Evolutionary conservation across 2,888 invertebrate genomes (phyloP).

Genomic region (Melanostoma mellinum): DNA sequence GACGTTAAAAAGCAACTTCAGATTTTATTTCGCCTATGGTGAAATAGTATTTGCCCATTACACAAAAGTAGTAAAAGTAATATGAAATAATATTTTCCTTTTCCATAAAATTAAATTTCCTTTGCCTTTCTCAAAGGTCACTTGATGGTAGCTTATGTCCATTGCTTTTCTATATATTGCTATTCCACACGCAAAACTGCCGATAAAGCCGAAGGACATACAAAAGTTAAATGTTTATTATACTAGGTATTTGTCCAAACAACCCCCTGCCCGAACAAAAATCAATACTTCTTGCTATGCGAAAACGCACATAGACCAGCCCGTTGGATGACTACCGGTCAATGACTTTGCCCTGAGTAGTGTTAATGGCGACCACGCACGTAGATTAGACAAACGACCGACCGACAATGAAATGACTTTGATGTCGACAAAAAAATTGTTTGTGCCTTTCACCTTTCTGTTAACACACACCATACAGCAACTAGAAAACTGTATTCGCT

Average conservation of each 20-base stretch:
- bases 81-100: too few species aligned
- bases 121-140: too few species aligned
- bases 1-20: too few species aligned
- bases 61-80: too few species aligned
- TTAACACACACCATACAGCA: too few species aligned
- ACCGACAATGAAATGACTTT: conserved; percentile 27
- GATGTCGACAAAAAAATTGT: conserved; percentile 22
- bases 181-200: background rate
- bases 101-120: too few species aligned
- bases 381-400: background rate
- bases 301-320: too few species aligned
- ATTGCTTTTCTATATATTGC: too few species aligned
- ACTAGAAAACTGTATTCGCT: too few species aligned
- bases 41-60: too few species aligned
- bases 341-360: conserved; percentile 13
- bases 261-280: conserved; percentile 7
- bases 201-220: background rate
- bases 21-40: too few species aligned
- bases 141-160: too few species aligned
- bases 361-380: conserved; percentile 1
- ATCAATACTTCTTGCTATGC: conserved; percentile 12
- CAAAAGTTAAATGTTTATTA: background rate
- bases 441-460: background rate
- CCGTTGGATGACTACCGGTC: background rate
- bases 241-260: background rate